These are phyloP conservation scores for Eutolmus rufibarbis DNA, from an alignment of 2,888 invertebrate genomes.

Conservation along the genomic window DNA sequence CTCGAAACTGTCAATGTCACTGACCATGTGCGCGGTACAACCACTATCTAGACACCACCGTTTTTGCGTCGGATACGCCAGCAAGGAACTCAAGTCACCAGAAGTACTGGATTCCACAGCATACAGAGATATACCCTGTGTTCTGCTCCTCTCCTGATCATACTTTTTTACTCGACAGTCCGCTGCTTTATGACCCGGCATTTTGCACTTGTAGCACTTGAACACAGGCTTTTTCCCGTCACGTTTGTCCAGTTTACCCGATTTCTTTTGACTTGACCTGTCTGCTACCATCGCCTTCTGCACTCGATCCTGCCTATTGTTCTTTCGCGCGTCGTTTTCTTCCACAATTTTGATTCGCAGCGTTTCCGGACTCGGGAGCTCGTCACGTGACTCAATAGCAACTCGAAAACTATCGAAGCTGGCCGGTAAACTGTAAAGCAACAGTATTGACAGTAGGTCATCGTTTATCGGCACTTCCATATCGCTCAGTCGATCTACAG, in stretches of 20 bases:
- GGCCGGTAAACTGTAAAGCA: too few species aligned
- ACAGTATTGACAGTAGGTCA: too few species aligned
- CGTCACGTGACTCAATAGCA: too few species aligned
- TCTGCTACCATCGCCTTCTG: neutral
- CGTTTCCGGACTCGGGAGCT: neutral
- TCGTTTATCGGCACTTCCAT: neutral
- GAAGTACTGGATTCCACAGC: neutral
- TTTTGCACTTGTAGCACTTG: neutral
- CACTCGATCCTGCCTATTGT: neutral
- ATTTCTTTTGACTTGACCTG: neutral
- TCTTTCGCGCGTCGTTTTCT: neutral
- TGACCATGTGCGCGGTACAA: neutral
- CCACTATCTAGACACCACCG: neutral
- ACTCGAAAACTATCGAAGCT: too few species aligned
- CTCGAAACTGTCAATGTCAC: neutral
- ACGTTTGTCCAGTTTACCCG: neutral
- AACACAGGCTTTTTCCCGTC: too few species aligned
- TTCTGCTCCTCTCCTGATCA: neutral
- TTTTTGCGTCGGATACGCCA: neutral
- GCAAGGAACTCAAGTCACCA: neutral
- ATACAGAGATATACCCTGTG: neutral
- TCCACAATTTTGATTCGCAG: neutral
- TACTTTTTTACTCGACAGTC: neutral
- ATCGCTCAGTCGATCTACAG: neutral
- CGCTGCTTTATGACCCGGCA: neutral